Base-by-base conservation (phyloP, 2,113 vertebrate species). In the Festucalex cinctus region DNA sequence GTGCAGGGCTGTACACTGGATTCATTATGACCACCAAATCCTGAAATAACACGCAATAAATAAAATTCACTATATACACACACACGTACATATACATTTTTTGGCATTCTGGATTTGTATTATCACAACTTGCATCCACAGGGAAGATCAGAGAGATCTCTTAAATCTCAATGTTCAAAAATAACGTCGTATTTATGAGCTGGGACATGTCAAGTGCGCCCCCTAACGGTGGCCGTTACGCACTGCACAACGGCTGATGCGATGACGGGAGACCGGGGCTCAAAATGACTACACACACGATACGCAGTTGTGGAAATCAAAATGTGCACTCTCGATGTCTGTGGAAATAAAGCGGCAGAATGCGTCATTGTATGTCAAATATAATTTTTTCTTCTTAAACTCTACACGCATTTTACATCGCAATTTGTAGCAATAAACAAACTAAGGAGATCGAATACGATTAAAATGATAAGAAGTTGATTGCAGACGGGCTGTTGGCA, bases 1-100 rank as follows among this genome's bases (percentile, higher is more conserved):
- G 93, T 64, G 93, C 92, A 93, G 97, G 96, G 93, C 93, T 98
- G 91, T 99, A 99, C 58, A 97, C 94, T 74, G 97, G 97, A 92
- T 99, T 99, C 96, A 99, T 99, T 85, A 80, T 94, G 91, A 86
- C 88, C 84, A 73, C 64, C 65, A 78, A 83, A 66, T 70, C 65
- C 88, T 91, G 76, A 13, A 74, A 67, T 8, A 19, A 63, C 54
- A 73, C 67, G 71, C 63, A 26, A 6, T 70, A 0, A 69, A 32
- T 6, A 7, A 13, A 8, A 10, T 51, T 10, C 1, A 53, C 4
- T 53, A 53, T 53, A 12, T 32, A 17, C 32, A 35, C 57, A 2
- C 9, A 36, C 9, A 22, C 32, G 7, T 16, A 32, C 24, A 16
- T 14, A 57, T 13, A 22, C n/a, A 26, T 24, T 6, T 57, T n/a